phyloP scores from a whole-genome alignment of 2,113 vertebrate species.

The Galeopterus variegatus region DNA sequence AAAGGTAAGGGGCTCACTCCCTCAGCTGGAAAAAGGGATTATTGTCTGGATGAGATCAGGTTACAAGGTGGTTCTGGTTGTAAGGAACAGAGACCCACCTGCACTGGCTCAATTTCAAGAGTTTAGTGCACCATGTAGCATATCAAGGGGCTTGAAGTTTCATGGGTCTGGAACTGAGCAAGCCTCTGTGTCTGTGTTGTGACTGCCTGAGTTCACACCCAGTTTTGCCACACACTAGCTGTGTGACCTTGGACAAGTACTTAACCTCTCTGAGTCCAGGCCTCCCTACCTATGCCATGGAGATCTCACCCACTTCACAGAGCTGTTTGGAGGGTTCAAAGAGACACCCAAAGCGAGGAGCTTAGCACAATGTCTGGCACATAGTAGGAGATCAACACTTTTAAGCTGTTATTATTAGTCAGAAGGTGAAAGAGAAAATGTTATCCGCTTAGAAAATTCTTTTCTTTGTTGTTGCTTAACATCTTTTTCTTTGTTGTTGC shows the following conservation, averaged over 20 bases:
- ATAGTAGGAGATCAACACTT: neutral
- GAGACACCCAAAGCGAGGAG: neutral
- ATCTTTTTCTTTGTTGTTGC: conserved; percentile 42
- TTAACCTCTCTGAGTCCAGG: neutral
- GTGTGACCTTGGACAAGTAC: neutral
- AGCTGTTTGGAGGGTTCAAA: neutral
- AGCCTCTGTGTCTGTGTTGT: neutral
- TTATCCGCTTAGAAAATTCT: accelerated
- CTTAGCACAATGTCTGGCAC: neutral
- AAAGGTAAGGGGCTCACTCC: conserved; percentile 88
- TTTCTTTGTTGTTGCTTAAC: conserved; percentile 39
- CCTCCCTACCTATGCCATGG: neutral
- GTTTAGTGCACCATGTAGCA: neutral
- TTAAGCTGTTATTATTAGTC: neutral
- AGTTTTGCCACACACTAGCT: neutral
- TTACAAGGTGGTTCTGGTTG: neutral
- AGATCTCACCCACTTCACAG: neutral
- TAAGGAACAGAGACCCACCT: neutral
- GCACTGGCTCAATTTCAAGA: neutral
- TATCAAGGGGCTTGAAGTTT: neutral
- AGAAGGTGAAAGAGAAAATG: neutral
- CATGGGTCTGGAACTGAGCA: neutral
- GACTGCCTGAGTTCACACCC: neutral
- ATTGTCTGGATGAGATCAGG: accelerated
- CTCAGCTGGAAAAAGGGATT: accelerated